Conservation (phyloP, 2,797 vertebrate species). For the Gymnocypris eckloni region DNA sequence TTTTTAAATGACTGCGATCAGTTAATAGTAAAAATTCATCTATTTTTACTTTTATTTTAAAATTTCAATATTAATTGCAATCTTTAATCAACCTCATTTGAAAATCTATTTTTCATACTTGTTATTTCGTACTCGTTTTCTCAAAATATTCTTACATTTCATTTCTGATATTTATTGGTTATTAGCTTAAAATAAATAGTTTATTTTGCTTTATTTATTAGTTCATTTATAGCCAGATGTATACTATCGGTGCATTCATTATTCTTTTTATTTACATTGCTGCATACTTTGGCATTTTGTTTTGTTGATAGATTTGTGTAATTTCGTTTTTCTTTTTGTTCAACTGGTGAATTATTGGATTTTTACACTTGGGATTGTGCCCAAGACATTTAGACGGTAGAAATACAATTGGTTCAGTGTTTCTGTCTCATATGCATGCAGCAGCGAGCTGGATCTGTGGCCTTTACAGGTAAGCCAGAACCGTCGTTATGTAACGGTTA, state of each 20-base stretch:
- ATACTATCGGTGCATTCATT: not conserved
- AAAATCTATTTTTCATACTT: not conserved
- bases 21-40: not conserved
- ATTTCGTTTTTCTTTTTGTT: not conserved
- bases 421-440: not conserved
- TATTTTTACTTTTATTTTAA: not conserved
- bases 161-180: not conserved
- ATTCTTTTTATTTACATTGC: not conserved
- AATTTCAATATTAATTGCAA: not conserved
- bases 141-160: not conserved
- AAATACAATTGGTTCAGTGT: not conserved
- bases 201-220: not conserved
- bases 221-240: not conserved
- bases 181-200: not conserved
- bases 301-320: too few species aligned
- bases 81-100: not conserved
- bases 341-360: not conserved
- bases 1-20: not conserved
- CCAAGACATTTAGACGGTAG: not conserved
- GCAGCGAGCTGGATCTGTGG: slow-evolving; percentile 13
- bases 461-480: slow-evolving; percentile 31
- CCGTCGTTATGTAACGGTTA: slow-evolving; percentile 41
- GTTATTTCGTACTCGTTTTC: too few species aligned
- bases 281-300: not conserved
- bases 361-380: not conserved